Percentiles rank a stretch among this genome's conserved stretches.
Conservation (phyloP, 2,888 invertebrate species). For the Myathropa florea region DNA sequence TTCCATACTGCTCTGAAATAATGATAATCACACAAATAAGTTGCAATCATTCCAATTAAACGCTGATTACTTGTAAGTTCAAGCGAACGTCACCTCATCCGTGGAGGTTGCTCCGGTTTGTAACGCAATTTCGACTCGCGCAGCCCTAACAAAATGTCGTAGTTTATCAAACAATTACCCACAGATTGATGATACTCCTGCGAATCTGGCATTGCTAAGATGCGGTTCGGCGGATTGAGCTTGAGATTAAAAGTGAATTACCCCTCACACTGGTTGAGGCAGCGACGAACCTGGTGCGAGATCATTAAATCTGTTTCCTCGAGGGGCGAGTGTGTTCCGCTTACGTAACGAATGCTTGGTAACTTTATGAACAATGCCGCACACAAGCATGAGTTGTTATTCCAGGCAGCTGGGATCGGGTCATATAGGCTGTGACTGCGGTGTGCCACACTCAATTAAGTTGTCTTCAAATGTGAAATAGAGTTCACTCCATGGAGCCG, state of each 20-base stretch:
- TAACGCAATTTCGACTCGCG: background rate
- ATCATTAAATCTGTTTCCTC: conserved; percentile 26
- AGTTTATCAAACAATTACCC: background rate
- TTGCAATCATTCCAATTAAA: conserved; percentile 5
- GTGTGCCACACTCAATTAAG: conserved; percentile 38
- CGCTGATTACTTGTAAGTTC: conserved; percentile 26
- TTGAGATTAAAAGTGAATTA: conserved; percentile 22
- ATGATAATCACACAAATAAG: conserved; percentile 18
- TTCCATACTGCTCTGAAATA: conserved; percentile 23
- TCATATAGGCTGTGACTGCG: background rate
- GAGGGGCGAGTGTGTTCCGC: conserved; percentile 14
- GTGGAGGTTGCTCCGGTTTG: conserved; percentile 37
- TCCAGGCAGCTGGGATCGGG: background rate
- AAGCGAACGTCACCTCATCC: conserved; percentile 56
- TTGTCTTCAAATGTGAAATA: conserved; percentile 25
- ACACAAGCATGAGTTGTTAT: background rate
- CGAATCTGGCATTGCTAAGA: background rate
- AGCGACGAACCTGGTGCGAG: background rate
- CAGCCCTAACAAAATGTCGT: conserved; percentile 5
- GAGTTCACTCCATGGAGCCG: conserved; percentile 20
- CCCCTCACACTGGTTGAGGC: conserved; percentile 4
- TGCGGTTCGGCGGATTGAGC: conserved; percentile 4
- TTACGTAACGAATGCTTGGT: conserved; percentile 20
- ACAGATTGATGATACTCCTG: background rate
- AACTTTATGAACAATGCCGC: background rate